These are phyloP conservation scores for Dolichallabes microphthalmus DNA, from an alignment of 2,113 vertebrate genomes.

Conservation along the genomic window DNA sequence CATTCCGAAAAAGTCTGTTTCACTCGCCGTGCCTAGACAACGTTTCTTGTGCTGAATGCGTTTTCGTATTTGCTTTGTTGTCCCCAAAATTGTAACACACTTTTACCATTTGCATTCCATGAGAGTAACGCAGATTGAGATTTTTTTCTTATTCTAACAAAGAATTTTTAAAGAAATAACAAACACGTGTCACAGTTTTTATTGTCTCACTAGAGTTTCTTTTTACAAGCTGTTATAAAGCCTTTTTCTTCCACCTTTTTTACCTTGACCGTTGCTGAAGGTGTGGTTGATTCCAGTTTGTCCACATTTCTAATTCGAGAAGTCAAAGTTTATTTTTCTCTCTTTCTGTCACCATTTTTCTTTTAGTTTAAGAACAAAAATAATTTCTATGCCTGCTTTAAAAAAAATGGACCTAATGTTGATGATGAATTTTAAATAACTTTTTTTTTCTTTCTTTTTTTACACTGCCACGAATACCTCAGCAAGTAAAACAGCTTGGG, in stretches of 20 bases:
- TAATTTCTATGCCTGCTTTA: neutral
- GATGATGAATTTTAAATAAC: too few relatives aligned
- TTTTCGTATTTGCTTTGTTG: neutral
- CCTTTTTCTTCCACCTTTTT: neutral
- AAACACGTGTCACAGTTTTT: neutral
- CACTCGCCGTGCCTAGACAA: neutral
- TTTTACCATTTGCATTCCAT: neutral
- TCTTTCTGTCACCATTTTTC: neutral
- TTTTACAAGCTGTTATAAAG: neutral
- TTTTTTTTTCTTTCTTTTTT: neutral
- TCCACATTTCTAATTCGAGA: conserved; percentile 20
- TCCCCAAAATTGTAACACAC: neutral
- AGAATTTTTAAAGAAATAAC: neutral
- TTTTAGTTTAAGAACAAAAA: conserved; percentile 16
- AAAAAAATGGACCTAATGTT: neutral
- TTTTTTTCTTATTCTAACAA: neutral
- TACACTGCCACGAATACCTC: neutral
- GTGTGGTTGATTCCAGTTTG: conserved; percentile 39
- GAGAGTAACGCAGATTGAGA: neutral
- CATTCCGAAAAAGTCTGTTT: conserved; percentile 29
- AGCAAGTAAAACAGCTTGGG: neutral
- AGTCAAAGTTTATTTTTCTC: too few relatives aligned
- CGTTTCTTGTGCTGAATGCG: neutral
- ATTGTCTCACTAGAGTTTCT: neutral
- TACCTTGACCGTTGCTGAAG: neutral